Base-by-base conservation (phyloP, 2,888 invertebrate species). In the Nomada lathburiana region DNA sequence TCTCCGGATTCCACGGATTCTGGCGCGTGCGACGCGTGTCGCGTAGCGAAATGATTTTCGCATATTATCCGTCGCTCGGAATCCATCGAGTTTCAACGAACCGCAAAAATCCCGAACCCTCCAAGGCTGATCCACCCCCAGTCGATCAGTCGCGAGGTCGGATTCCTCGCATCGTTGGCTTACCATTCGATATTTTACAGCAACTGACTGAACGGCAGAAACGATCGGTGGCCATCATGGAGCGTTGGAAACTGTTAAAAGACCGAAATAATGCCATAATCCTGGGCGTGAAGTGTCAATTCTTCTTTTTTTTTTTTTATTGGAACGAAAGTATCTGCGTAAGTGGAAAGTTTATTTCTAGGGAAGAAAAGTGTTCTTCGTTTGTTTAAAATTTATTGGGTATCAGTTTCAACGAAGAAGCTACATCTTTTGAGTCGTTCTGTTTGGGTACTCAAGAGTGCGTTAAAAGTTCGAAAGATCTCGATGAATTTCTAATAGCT, bases 21-120 rank as follows among this genome's bases (percentile, higher is more conserved):
- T 42, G 13, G 55, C 71, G 26, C 80, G 53, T 11, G 50, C 23
- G 47, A 18, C 59, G 70, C 42, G 70, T 53, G 18, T 70, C 60
- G 55, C 72, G 64, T 29, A n/a, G 55, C 29, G 36, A 42, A 62
- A 26, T 53, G 60, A 80, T 80, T 80, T 79, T 67, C 65, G 65
- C 80, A 53, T 80, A 72, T 67, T 60, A 67, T 47, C 60, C 80
- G 60, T 70, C 60, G 80, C 53, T 79, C 65, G 50, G 62, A 62
- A 67, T 60, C 65, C 80, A 47, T 71, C 65, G 80, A 71, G 71
- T 80, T 80, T 67, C 80, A 60, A 80, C 55, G 53, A 62, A 65
- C 80, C 80, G 67, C 72, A 72, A 80, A 80, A 80, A 80, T 71
- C 50, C 55, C 65, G 18, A 16, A 29, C 9, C 29, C 47, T 23